A percentile compares a stretch with the other conserved stretches of the same genome.
These are phyloP conservation scores for Copsychus sechellarum DNA, from an alignment of 2,113 vertebrate species.

Conservation along the genomic window DNA sequence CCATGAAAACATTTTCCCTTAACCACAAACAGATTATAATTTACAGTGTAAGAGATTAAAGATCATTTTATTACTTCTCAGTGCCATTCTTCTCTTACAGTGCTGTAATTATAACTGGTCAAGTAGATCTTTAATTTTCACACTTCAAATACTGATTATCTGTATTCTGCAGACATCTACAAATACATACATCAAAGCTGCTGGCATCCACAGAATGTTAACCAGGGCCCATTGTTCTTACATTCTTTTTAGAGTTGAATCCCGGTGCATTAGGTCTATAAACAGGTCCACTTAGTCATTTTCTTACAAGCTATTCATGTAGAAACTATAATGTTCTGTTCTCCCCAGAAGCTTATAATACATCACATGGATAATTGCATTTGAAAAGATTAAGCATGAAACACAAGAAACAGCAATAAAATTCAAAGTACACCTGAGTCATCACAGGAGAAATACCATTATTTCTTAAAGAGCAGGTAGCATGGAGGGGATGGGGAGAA, in stretches of 20 bases:
- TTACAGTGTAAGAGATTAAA: slow-evolving; percentile 50
- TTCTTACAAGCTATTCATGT: slow-evolving; percentile 52
- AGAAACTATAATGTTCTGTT: slow-evolving; percentile 44
- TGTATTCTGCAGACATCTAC: slow-evolving; percentile 61
- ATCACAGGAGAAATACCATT: slow-evolving; percentile 20
- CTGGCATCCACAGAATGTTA: slow-evolving; percentile 62
- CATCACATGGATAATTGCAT: slow-evolving; percentile 22
- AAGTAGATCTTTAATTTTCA: slow-evolving; percentile 70
- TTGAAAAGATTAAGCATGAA: slow-evolving; percentile 42
- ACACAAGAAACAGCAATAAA: background rate
- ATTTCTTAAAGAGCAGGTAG: slow-evolving; percentile 28
- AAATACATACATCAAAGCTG: slow-evolving; percentile 65
- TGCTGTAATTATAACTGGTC: slow-evolving; percentile 60
- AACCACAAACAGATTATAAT: slow-evolving; percentile 39
- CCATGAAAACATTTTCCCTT: slow-evolving; percentile 12
- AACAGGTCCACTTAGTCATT: slow-evolving; percentile 65
- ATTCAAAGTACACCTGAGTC: background rate
- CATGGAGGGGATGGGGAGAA: accelerated
- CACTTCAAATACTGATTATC: slow-evolving; percentile 58
- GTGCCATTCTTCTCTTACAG: background rate
- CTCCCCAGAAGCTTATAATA: slow-evolving; percentile 53
- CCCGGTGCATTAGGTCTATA: slow-evolving; percentile 55
- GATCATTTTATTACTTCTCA: slow-evolving; percentile 26
- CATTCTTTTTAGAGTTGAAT: slow-evolving; percentile 52
- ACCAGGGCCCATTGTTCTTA: background rate